Conservation (phyloP, 2,113 vertebrate genomes). For the Cheilinus undulatus region DNA sequence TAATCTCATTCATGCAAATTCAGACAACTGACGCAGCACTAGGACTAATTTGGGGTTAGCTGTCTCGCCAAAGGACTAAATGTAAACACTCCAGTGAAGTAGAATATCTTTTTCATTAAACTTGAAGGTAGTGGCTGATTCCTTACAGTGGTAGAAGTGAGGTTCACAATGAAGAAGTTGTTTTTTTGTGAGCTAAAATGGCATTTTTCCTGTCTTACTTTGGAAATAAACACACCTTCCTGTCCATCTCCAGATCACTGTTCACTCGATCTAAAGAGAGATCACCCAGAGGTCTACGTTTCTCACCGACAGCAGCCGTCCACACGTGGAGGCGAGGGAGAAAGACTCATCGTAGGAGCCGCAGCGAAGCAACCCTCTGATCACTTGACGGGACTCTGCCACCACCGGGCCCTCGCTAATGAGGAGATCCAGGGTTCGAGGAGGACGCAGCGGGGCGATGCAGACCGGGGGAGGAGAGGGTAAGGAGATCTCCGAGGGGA, state of each 20-base stretch:
- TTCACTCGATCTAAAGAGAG: background rate
- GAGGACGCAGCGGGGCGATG: background rate
- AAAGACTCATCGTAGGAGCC: slow-evolving; percentile 49
- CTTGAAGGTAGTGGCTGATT: too few species aligned
- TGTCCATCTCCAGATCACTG: too few species aligned
- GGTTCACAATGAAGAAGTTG: too few species aligned
- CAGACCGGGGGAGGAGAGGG: background rate
- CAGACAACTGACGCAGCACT: too few species aligned
- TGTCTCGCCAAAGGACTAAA: too few species aligned
- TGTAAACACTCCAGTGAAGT: too few species aligned
- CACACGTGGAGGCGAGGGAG: slow-evolving; percentile 49
- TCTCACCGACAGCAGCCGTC: slow-evolving; percentile 71
- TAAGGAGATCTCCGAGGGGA: background rate
- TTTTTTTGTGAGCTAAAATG: too few species aligned
- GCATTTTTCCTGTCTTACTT: too few species aligned
- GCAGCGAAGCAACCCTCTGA: slow-evolving; percentile 51
- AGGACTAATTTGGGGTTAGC: too few species aligned
- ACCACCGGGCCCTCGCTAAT: slow-evolving; percentile 33
- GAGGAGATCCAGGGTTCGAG: slow-evolving; percentile 65
- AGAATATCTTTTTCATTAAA: too few species aligned
- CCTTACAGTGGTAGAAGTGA: too few species aligned
- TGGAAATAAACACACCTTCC: background rate
- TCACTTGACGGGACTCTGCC: slow-evolving; percentile 43
- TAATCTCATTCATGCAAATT: too few species aligned
- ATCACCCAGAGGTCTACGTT: background rate